These are phyloP conservation scores for Drosophila ercepeae DNA, from an alignment of 1,140 invertebrate species.

Conservation along the genomic window DNA sequence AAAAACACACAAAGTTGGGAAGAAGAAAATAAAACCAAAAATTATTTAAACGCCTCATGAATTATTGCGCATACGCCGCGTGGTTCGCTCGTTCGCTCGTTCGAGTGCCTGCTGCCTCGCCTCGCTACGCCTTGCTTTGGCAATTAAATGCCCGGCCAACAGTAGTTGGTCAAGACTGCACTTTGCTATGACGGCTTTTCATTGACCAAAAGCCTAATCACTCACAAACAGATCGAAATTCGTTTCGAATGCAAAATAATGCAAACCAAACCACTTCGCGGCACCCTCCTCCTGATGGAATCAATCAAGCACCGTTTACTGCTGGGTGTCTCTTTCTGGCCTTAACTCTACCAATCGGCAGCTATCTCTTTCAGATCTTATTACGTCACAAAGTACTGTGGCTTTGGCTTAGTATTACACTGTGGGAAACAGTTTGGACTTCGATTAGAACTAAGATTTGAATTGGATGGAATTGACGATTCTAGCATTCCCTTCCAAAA, in stretches of 20 bases:
- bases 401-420: conserved; percentile 25
- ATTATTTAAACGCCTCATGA: conserved; percentile 75
- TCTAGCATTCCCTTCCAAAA: too few relatives aligned
- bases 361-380: conserved; percentile 6
- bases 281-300: conserved; percentile 56
- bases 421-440: neutral
- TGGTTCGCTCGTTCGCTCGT: conserved; percentile 47
- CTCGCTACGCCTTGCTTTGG: too few relatives aligned
- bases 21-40: conserved; percentile 49
- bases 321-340: conserved; percentile 13
- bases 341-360: neutral
- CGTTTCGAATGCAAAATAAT: conserved; percentile 74
- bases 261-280: conserved; percentile 48
- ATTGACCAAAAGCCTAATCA: conserved; percentile 44
- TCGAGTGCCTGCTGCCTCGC: conserved; percentile 36
- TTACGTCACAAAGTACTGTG: conserved; percentile 48
- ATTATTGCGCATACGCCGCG: conserved; percentile 75
- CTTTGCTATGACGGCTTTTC: conserved; percentile 32
- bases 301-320: conserved; percentile 67
- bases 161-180: conserved; percentile 55
- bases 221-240: conserved; percentile 52
- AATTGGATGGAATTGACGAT: too few relatives aligned
- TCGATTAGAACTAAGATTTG: too few relatives aligned
- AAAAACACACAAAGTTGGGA: neutral
- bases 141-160: conserved; percentile 62